Evolutionary conservation across 2,797 vertebrate species (phyloP).

Genomic region (Mormyrops boulengeri): DNA sequence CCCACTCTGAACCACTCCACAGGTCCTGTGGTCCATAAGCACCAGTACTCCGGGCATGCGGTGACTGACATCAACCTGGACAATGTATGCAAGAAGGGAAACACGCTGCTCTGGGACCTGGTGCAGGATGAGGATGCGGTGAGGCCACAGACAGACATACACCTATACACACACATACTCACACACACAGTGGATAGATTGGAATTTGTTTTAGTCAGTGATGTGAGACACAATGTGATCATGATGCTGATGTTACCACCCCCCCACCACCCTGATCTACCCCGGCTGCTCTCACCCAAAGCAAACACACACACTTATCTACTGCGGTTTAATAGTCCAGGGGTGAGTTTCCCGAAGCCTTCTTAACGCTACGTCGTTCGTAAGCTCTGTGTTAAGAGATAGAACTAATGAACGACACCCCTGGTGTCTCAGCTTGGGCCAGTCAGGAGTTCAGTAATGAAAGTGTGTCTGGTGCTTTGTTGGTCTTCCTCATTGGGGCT

Average conservation of each 20-base stretch:
- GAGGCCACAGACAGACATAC: constrained; percentile 33
- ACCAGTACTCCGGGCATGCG: constrained; percentile 86
- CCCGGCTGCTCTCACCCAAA: background rate
- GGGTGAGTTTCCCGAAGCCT: too few relatives aligned
- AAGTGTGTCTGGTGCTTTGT: background rate
- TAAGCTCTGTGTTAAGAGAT: too few relatives aligned
- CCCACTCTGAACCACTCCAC: constrained; percentile 16
- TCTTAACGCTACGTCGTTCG: too few relatives aligned
- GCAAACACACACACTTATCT: background rate
- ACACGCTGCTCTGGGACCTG: constrained; percentile 95
- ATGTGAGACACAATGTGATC: background rate
- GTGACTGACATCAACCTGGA: constrained; percentile 97
- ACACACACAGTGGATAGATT: background rate
- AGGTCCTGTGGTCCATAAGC: constrained; percentile 92
- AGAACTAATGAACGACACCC: too few relatives aligned
- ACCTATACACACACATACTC: background rate
- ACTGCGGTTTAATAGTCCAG: background rate
- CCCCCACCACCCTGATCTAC: background rate
- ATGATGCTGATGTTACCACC: background rate
- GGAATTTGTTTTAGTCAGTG: background rate
- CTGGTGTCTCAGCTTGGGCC: background rate
- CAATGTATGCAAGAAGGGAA: constrained; percentile 97
- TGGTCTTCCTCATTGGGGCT: background rate
- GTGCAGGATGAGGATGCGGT: constrained; percentile 98
- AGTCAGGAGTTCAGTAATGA: background rate